Conservation (phyloP, 2,888 invertebrate species). For the Tenthredo amoena region DNA sequence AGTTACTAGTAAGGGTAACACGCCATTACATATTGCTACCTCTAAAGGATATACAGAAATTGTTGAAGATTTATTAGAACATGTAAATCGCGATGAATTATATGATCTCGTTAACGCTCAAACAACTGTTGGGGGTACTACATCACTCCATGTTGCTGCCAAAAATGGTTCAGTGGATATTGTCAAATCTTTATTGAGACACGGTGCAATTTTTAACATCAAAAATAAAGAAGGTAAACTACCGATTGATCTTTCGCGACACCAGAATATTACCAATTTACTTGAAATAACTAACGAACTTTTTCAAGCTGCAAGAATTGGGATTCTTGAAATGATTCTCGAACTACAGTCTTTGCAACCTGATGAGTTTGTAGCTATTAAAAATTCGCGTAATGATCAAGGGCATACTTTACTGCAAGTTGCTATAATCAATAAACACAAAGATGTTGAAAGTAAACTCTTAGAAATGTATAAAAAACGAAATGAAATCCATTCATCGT, state of each 20-base stretch:
- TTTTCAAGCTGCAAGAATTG: slow-evolving; percentile 56
- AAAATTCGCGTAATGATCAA: slow-evolving; percentile 60
- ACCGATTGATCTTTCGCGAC: slow-evolving; percentile 59
- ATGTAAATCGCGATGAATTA: slow-evolving; percentile 56
- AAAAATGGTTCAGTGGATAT: slow-evolving; percentile 58
- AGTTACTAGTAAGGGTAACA: slow-evolving; percentile 58
- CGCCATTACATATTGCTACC: slow-evolving; percentile 60
- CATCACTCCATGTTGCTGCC: slow-evolving; percentile 61
- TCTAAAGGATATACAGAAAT: slow-evolving; percentile 55
- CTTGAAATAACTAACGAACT: slow-evolving; percentile 58
- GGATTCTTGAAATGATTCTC: slow-evolving; percentile 54
- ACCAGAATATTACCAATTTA: slow-evolving; percentile 56
- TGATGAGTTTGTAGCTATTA: slow-evolving; percentile 57
- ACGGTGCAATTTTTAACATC: slow-evolving; percentile 60
- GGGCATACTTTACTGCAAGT: slow-evolving; percentile 60
- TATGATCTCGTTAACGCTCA: slow-evolving; percentile 61
- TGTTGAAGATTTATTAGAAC: slow-evolving; percentile 54
- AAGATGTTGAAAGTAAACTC: slow-evolving; percentile 55
- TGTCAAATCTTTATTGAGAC: slow-evolving; percentile 56
- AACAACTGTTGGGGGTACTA: slow-evolving; percentile 55
- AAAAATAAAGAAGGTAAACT: slow-evolving; percentile 59
- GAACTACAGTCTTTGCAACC: slow-evolving; percentile 54
- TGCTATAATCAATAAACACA: slow-evolving; percentile 55
- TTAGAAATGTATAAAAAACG: slow-evolving; percentile 57
- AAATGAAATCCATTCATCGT: slow-evolving; percentile 14